A percentile compares a stretch with the other conserved stretches of the same genome.
phyloP scores from a whole-genome alignment of 2,888 invertebrate genomes.

The Ichneumoninae sp. region DNA sequence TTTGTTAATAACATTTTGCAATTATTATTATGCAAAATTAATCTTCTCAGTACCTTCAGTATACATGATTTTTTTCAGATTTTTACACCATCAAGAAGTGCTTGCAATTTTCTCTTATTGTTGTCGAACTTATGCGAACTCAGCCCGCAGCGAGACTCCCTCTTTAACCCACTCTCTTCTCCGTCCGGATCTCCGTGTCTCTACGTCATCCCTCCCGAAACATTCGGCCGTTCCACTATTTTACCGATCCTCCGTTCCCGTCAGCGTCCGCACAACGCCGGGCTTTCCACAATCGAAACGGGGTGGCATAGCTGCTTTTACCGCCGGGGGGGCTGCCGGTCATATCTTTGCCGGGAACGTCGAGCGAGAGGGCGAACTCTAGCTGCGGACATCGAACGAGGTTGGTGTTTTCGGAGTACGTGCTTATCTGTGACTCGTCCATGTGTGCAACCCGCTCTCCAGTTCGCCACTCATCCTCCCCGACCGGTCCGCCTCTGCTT shows the following conservation, averaged over 20 bases:
- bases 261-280: slow-evolving; percentile 19
- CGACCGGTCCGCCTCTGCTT: slow-evolving; percentile 17
- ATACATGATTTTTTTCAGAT: no score
- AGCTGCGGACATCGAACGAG: slow-evolving; percentile 26
- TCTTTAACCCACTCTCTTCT: slow-evolving; percentile 4
- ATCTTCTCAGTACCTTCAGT: no score
- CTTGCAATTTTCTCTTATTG: no score
- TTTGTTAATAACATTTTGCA: no score
- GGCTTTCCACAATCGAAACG: slow-evolving; percentile 16
- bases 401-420: slow-evolving; percentile 7
- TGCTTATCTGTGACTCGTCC: slow-evolving; percentile 3
- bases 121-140: no score
- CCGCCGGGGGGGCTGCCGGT: background rate
- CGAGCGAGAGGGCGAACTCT: slow-evolving; percentile 1
- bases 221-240: background rate
- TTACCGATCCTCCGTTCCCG: background rate
- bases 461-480: slow-evolving; percentile 22
- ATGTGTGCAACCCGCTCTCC: background rate
- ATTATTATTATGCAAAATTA: no score
- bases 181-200: background rate
- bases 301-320: slow-evolving; percentile 18
- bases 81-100: no score
- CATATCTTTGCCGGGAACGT: slow-evolving; percentile 36
- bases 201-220: background rate
- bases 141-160: no score